These are phyloP conservation scores for Lithophane socia DNA, from an alignment of 2,888 invertebrate genomes.

Conservation along the genomic window DNA sequence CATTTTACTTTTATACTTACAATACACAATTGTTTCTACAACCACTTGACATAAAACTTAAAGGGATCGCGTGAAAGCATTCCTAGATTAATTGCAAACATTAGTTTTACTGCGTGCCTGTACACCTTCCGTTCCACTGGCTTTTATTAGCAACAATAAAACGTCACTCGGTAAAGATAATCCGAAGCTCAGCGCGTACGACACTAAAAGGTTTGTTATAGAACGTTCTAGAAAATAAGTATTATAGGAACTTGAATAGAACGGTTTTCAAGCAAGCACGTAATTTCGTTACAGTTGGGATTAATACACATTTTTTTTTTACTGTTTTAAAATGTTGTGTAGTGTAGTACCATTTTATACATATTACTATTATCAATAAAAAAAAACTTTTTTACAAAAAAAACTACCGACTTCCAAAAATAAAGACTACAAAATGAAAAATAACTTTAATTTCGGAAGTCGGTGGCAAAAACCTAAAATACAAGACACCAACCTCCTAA, in stretches of 20 bases:
- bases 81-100: slow-evolving; percentile 69
- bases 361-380: too few relatives aligned
- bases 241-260: slow-evolving; percentile 18
- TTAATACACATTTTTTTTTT: neutral
- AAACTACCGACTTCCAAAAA: too few relatives aligned
- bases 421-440: too few relatives aligned
- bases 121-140: slow-evolving; percentile 70
- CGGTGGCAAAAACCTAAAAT: too few relatives aligned
- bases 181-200: slow-evolving; percentile 61
- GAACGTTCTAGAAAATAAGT: slow-evolving; percentile 37
- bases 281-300: slow-evolving; percentile 5
- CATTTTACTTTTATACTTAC: neutral
- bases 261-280: slow-evolving; percentile 1
- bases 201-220: slow-evolving; percentile 56
- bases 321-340: neutral
- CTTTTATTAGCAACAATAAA: slow-evolving; percentile 79
- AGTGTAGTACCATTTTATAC: neutral
- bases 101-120: slow-evolving; percentile 68
- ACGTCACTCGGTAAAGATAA: slow-evolving; percentile 74
- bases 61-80: slow-evolving; percentile 63
- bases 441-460: too few relatives aligned
- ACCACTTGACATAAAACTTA: slow-evolving; percentile 36
- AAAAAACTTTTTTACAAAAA: too few relatives aligned
- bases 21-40: slow-evolving; percentile 14
- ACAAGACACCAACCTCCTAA: too few relatives aligned